These are phyloP conservation scores for Synanthedon vespiformis DNA, from an alignment of 2,888 invertebrate genomes.

Conservation along the genomic window DNA sequence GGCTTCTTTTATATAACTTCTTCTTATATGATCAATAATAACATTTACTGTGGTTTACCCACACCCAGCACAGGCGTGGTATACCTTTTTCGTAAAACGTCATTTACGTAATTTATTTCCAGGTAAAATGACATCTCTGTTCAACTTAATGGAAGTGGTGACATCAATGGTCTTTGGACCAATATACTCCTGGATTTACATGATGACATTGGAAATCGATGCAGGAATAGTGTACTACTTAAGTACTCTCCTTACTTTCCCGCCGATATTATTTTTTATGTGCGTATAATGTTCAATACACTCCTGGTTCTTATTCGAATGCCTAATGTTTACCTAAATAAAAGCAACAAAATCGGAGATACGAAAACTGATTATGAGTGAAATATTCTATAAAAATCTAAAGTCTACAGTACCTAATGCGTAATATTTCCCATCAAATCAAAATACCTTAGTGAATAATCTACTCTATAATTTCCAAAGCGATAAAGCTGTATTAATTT, in stretches of 20 bases:
- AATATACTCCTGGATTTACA: slow-evolving; percentile 77
- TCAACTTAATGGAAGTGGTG: slow-evolving; percentile 77
- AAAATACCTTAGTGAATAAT: neutral
- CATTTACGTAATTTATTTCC: slow-evolving; percentile 9
- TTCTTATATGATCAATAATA: too few relatives aligned
- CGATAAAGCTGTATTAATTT: neutral
- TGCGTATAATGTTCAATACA: slow-evolving; percentile 23
- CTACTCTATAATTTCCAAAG: neutral
- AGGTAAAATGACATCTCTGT: slow-evolving; percentile 80
- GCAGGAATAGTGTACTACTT: slow-evolving; percentile 76
- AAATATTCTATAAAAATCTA: too few relatives aligned
- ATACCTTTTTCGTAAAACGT: neutral
- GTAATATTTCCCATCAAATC: too few relatives aligned
- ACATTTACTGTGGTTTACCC: too few relatives aligned
- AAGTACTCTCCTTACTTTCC: slow-evolving; percentile 74
- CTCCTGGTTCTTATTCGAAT: too few relatives aligned
- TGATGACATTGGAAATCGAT: slow-evolving; percentile 72
- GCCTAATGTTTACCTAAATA: too few relatives aligned
- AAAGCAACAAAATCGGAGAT: too few relatives aligned
- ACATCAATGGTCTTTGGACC: slow-evolving; percentile 79
- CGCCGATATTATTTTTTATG: slow-evolving; percentile 75
- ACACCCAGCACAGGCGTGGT: too few relatives aligned
- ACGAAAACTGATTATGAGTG: too few relatives aligned
- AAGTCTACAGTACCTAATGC: too few relatives aligned
- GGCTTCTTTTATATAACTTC: too few relatives aligned